Evolutionary conservation across 2,113 vertebrate species (phyloP).

Genomic region (Phalacrocorax pelagicus): DNA sequence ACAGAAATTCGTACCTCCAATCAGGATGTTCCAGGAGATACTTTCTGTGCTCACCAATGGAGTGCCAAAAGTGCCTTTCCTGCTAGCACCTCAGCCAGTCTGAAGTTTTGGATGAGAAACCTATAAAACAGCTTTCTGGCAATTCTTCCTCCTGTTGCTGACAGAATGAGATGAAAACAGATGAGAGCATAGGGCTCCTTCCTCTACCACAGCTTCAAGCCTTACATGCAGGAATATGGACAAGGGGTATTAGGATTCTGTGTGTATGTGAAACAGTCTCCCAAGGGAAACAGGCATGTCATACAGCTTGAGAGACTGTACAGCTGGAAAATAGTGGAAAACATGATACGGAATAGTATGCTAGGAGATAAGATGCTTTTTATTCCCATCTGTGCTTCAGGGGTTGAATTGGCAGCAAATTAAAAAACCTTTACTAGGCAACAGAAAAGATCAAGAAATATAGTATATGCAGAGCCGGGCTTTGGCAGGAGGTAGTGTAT

Average conservation of each 20-base stretch:
- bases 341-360: neutral
- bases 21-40: neutral
- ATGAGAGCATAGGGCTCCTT: neutral
- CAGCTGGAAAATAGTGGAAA: constrained; percentile 39
- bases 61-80: neutral
- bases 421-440: constrained; percentile 38
- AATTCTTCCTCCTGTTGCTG: neutral
- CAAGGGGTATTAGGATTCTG: neutral
- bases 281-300: neutral
- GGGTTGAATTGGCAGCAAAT: constrained; percentile 42
- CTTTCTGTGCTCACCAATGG: neutral
- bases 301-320: neutral
- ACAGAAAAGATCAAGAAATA: constrained; percentile 26
- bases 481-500: neutral
- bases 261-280: neutral
- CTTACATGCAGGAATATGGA: neutral
- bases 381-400: constrained; percentile 37
- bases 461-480: neutral
- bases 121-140: neutral
- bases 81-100: neutral
- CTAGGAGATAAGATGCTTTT: constrained; percentile 21
- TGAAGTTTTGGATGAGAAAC: neutral
- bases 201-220: neutral
- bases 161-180: neutral
- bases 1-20: neutral